These are phyloP conservation scores for Cremastinae sp. DNA, from an alignment of 2,888 invertebrate species.

Conservation along the genomic window DNA sequence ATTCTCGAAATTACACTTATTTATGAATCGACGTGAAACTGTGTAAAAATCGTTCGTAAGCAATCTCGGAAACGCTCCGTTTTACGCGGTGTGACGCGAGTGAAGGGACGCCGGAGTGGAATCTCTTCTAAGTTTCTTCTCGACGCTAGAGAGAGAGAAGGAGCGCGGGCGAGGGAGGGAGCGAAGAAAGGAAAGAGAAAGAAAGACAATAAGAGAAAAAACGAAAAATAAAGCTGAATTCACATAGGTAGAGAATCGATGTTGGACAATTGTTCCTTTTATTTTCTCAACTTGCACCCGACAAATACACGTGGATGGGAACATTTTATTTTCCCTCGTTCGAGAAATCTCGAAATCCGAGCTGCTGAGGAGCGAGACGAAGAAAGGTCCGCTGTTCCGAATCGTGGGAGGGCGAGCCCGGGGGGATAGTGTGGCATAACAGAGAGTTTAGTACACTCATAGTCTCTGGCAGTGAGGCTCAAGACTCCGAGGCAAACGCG, in stretches of 20 bases:
- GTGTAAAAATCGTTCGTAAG: slow-evolving; percentile 8
- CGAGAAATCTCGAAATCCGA: no score
- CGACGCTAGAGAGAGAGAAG: slow-evolving; percentile 17
- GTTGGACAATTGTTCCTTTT: no score
- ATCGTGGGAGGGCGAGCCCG: slow-evolving; percentile 57
- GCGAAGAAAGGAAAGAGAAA: background rate
- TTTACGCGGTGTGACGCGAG: slow-evolving; percentile 29
- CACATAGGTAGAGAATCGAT: no score
- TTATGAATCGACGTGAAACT: no score
- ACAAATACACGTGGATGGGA: background rate
- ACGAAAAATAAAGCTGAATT: no score
- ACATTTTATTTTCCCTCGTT: no score
- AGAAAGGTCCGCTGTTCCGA: slow-evolving; percentile 36
- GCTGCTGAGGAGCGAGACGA: slow-evolving; percentile 21
- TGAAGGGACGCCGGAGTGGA: slow-evolving; percentile 53
- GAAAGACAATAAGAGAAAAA: no score
- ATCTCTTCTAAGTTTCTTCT: slow-evolving; percentile 32
- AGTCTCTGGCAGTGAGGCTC: slow-evolving; percentile 57
- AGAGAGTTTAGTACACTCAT: slow-evolving; percentile 43
- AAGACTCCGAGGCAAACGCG: slow-evolving; percentile 56
- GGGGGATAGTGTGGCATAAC: slow-evolving; percentile 50
- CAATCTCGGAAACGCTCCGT: slow-evolving; percentile 6
- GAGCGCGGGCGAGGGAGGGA: background rate
- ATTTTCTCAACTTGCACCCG: no score
- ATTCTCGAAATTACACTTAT: no score